phyloP scores from a whole-genome alignment of 2,797 vertebrate species.

The Aulostomus chinensis region DNA sequence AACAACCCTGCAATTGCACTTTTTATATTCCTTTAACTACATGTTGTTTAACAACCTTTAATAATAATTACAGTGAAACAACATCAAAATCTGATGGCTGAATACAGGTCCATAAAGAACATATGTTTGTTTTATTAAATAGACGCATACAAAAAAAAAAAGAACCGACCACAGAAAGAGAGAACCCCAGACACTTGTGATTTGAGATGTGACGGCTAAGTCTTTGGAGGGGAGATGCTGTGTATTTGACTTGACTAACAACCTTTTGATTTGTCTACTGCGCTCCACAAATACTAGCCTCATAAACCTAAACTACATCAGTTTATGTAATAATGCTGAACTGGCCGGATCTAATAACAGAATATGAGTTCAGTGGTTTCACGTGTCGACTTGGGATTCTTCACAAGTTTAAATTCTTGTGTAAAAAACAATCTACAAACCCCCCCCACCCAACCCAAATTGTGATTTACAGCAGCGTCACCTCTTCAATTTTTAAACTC shows the following conservation, averaged over 20 bases:
- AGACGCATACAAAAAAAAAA: slow-evolving; percentile 76
- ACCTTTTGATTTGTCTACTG: slow-evolving; percentile 35
- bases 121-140: slow-evolving; percentile 74
- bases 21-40: slow-evolving; percentile 87
- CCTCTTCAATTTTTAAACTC: slow-evolving; percentile 38
- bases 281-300: background rate
- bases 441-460: slow-evolving; percentile 18
- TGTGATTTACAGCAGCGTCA: slow-evolving; percentile 58
- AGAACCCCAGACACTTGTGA: slow-evolving; percentile 69
- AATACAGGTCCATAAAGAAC: slow-evolving; percentile 97
- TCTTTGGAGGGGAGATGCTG: slow-evolving; percentile 36
- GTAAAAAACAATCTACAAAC: slow-evolving; percentile 3
- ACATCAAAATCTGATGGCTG: slow-evolving; percentile 98
- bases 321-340: background rate
- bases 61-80: slow-evolving; percentile 97
- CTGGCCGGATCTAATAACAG: too few species aligned
- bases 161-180: slow-evolving; percentile 72
- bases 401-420: slow-evolving; percentile 19
- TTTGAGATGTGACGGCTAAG: slow-evolving; percentile 57
- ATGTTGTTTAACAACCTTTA: slow-evolving; percentile 99
- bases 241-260: slow-evolving; percentile 31
- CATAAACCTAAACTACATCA: background rate
- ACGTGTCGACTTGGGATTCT: slow-evolving; percentile 22
- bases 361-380: slow-evolving; percentile 18
- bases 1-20: slow-evolving; percentile 82